A percentile compares a stretch with the other conserved stretches of the same genome.
These are phyloP conservation scores for Gryllus bimaculatus DNA, from an alignment of 1,140 invertebrate genomes.

Conservation along the genomic window DNA sequence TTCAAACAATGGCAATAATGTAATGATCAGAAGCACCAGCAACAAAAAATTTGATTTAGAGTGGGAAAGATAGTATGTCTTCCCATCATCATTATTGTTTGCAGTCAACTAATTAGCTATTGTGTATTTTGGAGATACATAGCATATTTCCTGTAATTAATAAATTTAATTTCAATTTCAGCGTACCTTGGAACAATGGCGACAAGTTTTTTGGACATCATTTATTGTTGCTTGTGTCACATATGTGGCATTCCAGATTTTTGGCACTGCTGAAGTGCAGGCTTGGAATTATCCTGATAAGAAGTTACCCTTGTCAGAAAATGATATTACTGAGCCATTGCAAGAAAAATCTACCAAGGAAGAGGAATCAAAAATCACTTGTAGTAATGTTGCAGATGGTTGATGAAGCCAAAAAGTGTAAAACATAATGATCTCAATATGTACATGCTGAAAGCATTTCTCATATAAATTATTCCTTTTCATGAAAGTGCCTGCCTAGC, in stretches of 20 bases:
- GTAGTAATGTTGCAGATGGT: neutral
- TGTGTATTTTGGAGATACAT: too few relatives aligned
- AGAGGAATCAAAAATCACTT: neutral
- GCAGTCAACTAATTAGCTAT: too few relatives aligned
- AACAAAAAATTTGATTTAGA: too few relatives aligned
- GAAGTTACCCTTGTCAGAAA: neutral
- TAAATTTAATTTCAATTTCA: neutral
- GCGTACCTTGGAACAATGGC: slow-evolving; percentile 45
- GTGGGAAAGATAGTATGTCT: too few relatives aligned
- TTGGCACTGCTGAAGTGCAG: slow-evolving; percentile 53
- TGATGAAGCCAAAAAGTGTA: neutral
- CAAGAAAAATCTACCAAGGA: neutral
- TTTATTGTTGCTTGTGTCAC: slow-evolving; percentile 53
- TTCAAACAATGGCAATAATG: too few relatives aligned
- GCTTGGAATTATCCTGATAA: slow-evolving; percentile 45
- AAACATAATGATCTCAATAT: neutral
- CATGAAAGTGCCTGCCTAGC: neutral
- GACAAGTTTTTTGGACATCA: slow-evolving; percentile 57
- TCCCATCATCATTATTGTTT: too few relatives aligned
- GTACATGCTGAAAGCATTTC: neutral
- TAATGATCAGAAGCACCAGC: too few relatives aligned
- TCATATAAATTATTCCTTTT: neutral
- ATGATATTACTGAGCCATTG: neutral
- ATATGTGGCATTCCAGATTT: slow-evolving; percentile 58
- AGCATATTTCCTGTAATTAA: too few relatives aligned